phyloP scores from a whole-genome alignment of 2,888 invertebrate species.

The Apodemia mormo region DNA sequence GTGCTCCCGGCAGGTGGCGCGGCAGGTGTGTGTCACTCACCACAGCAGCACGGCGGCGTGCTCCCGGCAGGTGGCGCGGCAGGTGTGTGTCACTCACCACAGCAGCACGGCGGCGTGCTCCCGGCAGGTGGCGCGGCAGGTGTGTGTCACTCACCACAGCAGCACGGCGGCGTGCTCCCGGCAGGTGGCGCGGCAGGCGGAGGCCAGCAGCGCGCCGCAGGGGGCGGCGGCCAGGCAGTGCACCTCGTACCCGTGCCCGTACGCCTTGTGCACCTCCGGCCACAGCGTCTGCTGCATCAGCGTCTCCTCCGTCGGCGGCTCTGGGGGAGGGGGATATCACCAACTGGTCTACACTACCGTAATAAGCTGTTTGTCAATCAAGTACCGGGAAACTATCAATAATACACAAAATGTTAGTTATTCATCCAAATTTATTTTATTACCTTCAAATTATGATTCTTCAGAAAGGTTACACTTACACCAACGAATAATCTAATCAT shows the following conservation, averaged over 20 bases:
- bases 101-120: slow-evolving; percentile 94
- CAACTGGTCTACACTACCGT: too few species aligned
- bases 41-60: slow-evolving; percentile 95
- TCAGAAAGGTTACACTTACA: too few species aligned
- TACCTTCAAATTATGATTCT: too few species aligned
- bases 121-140: slow-evolving; percentile 89
- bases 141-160: slow-evolving; percentile 85
- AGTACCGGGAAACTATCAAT: too few species aligned
- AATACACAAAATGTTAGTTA: too few species aligned
- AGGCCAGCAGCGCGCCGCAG: slow-evolving; percentile 89
- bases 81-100: slow-evolving; percentile 86
- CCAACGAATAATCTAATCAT: too few species aligned
- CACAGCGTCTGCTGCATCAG: slow-evolving; percentile 96
- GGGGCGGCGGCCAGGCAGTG: slow-evolving; percentile 88
- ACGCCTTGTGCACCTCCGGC: slow-evolving; percentile 97
- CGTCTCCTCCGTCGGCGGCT: slow-evolving; percentile 95
- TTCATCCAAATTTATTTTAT: too few species aligned
- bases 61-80: slow-evolving; percentile 89
- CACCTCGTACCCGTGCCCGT: slow-evolving; percentile 98
- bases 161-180: slow-evolving; percentile 93
- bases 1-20: too few species aligned
- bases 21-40: slow-evolving; percentile 73
- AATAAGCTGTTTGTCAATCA: too few species aligned
- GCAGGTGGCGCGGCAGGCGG: slow-evolving; percentile 91
- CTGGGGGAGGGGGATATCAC: slow-evolving; percentile 56